Evolutionary conservation across 2,888 invertebrate species (phyloP), one percentile per base, ranked within the genome.

Genomic region (Spodoptera exigua): DNA sequence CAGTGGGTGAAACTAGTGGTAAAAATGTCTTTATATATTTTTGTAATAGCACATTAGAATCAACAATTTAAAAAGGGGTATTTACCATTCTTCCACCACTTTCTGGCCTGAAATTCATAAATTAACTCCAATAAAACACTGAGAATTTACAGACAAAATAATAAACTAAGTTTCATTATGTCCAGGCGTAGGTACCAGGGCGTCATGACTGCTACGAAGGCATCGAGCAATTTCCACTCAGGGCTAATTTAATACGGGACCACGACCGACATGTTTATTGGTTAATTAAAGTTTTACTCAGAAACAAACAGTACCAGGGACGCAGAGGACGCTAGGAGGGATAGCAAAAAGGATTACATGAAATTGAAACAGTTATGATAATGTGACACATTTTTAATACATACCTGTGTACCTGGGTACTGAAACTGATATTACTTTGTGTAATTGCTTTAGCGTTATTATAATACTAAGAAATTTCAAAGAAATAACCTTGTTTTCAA

Each of bases 241-340:
- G 80, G 82, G 82, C 88, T 87, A 88, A 92, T 90, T 91, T 91
- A 91, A 91, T 89, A 87, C 83, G 88, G 89, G 86, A 79, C 85
- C 84, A 80, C 81, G 85, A 84, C 82, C 82, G 93, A 92, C 93
- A 93, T 93, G 90, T 94, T 94, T 94, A 94, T 94, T 89, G 89
- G 92, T 94, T 94, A 93, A 94, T 94, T 94, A 92, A 94, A 94
- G 93, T 94, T 94, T 94, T 93, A 90, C 88, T 87, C 88, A 85
- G 87, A 90, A 91, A 89, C 90, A 89, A 91, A 89, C 89, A 89
- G 75, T 74, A 71, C 71, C 39, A 74, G 78, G 86, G 87, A 77
- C 78, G 76, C 80, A 80, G 79, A 73, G 78, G 80, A 78, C 79
- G 74, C 40, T 37, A 5, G 83, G 78, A 86, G 78, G 66, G 88